These are phyloP conservation scores for Aphidius colemani DNA, from an alignment of 2,888 invertebrate species.

Conservation along the genomic window DNA sequence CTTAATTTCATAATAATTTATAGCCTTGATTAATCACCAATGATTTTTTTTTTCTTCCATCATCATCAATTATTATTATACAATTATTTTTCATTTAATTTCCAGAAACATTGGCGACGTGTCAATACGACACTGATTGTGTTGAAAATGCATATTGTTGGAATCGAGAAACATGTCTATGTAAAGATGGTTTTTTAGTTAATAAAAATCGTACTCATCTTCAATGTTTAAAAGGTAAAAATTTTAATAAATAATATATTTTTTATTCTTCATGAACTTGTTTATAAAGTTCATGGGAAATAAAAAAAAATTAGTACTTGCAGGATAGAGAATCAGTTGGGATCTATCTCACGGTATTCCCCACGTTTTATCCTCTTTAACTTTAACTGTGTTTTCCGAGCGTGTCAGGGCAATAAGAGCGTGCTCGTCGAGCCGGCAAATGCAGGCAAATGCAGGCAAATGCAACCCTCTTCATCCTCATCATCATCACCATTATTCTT, in stretches of 20 bases:
- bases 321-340: too few species aligned
- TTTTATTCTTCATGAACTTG: neutral
- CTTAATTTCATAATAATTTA: neutral
- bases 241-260: neutral
- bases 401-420: slow-evolving; percentile 27
- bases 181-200: slow-evolving; percentile 56
- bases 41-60: too few species aligned
- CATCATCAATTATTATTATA: neutral
- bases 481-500: too few species aligned
- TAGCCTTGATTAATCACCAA: too few species aligned
- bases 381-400: slow-evolving; percentile 28
- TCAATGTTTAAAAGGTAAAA: slow-evolving; percentile 57
- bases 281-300: slow-evolving; percentile 5
- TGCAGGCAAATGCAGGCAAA: slow-evolving; percentile 32
- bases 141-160: slow-evolving; percentile 49
- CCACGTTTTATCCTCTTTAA: slow-evolving; percentile 11
- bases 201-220: slow-evolving; percentile 55
- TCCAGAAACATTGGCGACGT: slow-evolving; percentile 43
- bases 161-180: slow-evolving; percentile 54
- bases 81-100: slow-evolving; percentile 19
- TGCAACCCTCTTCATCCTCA: neutral
- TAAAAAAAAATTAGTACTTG: too few species aligned
- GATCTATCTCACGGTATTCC: slow-evolving; percentile 33
- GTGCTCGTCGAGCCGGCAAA: slow-evolving; percentile 36
- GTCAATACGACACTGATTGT: slow-evolving; percentile 46